Evolutionary conservation across 2,797 vertebrate species (phyloP).

Genomic region (Etheostoma perlongum): DNA sequence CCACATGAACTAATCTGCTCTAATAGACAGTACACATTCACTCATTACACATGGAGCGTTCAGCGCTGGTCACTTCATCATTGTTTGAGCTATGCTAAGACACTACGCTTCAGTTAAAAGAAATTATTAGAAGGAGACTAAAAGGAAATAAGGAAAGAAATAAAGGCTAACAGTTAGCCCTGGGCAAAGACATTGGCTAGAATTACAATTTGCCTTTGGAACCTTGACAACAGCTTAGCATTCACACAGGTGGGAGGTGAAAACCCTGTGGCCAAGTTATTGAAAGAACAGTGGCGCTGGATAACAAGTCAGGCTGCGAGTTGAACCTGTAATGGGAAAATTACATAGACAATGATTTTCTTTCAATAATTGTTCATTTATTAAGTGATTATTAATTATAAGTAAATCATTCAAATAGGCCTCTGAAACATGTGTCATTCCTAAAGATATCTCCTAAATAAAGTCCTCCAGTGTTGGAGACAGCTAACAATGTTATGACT

Average conservation of each 20-base stretch:
- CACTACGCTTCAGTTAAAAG: neutral
- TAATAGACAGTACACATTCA: constrained; percentile 53
- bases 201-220: neutral
- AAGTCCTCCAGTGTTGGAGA: too few species aligned
- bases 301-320: too few species aligned
- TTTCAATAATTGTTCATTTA: too few species aligned
- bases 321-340: too few species aligned
- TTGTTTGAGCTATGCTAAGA: constrained; percentile 19
- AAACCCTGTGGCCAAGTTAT: too few species aligned
- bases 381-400: too few species aligned
- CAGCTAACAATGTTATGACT: too few species aligned
- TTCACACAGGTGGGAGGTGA: neutral
- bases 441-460: too few species aligned
- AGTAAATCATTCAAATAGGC: too few species aligned
- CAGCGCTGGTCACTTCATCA: constrained; percentile 42
- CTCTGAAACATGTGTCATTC: too few species aligned
- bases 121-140: neutral
- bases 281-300: too few species aligned
- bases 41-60: constrained; percentile 46
- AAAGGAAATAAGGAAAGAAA: neutral
- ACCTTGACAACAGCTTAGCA: constrained; percentile 29
- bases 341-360: too few species aligned
- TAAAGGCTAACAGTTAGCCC: constrained; percentile 1
- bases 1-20: constrained; percentile 61
- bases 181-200: neutral